Conservation (phyloP, 2,888 invertebrate genomes). For the Pristionchus entomophagus region DNA sequence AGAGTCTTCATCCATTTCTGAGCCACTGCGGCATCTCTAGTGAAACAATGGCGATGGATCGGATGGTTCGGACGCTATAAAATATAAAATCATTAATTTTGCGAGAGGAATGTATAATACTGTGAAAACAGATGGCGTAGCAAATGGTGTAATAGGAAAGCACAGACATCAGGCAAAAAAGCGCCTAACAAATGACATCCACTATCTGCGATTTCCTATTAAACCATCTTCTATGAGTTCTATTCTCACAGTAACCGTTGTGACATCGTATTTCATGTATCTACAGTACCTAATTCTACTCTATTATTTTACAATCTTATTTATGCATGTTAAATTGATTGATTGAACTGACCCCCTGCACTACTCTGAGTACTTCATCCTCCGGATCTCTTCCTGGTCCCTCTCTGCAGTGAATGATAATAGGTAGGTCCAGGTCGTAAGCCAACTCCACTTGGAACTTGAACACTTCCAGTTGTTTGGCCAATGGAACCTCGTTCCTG, state of each 20-base stretch:
- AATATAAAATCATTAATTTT: neutral
- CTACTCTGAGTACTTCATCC: neutral
- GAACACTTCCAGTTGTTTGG: neutral
- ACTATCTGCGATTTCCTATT: no score
- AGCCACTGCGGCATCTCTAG: neutral
- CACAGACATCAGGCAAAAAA: no score
- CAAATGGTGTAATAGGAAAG: no score
- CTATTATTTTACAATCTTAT: no score
- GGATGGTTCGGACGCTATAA: constrained; percentile 38
- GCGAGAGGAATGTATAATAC: no score
- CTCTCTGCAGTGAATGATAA: constrained; percentile 34
- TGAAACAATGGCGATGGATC: constrained; percentile 36
- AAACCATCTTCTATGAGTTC: no score
- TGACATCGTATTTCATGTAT: no score
- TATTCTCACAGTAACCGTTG: no score
- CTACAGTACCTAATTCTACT: no score
- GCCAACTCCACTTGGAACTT: neutral
- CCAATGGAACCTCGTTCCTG: neutral
- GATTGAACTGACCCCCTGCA: neutral
- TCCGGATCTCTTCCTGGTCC: neutral
- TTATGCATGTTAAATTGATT: no score
- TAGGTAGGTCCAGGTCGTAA: neutral
- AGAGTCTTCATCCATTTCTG: constrained; percentile 26
- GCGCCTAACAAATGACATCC: no score
- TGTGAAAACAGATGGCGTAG: neutral